Percentiles rank a stretch among this genome's conserved stretches.
phyloP scores from a whole-genome alignment of 92 coral and sea anemone species.

The Porites rus region DNA sequence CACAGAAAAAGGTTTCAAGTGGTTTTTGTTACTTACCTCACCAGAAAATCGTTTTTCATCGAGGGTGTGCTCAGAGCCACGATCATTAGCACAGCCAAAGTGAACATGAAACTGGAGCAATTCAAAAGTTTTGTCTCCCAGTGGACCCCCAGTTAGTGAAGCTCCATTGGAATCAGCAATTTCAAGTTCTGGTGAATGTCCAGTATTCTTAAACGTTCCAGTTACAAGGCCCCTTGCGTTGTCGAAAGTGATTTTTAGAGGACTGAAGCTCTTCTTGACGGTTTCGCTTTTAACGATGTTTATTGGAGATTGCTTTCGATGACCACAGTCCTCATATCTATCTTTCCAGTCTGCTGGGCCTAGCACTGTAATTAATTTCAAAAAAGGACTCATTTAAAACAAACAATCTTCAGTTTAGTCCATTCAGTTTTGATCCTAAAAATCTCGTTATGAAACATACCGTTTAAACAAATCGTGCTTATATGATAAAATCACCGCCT shows the following conservation, averaged over 20 bases:
- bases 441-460: too few relatives aligned
- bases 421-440: too few relatives aligned
- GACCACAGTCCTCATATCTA: slow-evolving; percentile 5
- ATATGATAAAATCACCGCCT: too few relatives aligned
- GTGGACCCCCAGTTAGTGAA: slow-evolving; percentile 41
- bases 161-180: slow-evolving; percentile 23
- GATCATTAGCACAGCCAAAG: slow-evolving; percentile 38
- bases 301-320: slow-evolving; percentile 45
- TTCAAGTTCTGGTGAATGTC: slow-evolving; percentile 35
- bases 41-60: slow-evolving; percentile 25
- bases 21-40: slow-evolving; percentile 7
- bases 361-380: too few relatives aligned
- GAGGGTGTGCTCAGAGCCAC: slow-evolving; percentile 52
- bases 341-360: too few relatives aligned
- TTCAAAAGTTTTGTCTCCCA: not conserved
- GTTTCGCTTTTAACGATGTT: slow-evolving; percentile 1
- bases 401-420: too few relatives aligned
- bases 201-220: slow-evolving; percentile 40
- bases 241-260: slow-evolving; percentile 25
- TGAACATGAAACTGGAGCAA: slow-evolving; percentile 60
- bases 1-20: too few relatives aligned
- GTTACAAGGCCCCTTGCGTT: slow-evolving; percentile 28
- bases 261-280: not conserved
- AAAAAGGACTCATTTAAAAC: too few relatives aligned
- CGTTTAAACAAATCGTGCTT: too few relatives aligned